Percentiles rank a stretch among this genome's conserved stretches.
Evolutionary conservation across 2,888 invertebrate genomes (phyloP).

Genomic region (Polyploca ridens): DNA sequence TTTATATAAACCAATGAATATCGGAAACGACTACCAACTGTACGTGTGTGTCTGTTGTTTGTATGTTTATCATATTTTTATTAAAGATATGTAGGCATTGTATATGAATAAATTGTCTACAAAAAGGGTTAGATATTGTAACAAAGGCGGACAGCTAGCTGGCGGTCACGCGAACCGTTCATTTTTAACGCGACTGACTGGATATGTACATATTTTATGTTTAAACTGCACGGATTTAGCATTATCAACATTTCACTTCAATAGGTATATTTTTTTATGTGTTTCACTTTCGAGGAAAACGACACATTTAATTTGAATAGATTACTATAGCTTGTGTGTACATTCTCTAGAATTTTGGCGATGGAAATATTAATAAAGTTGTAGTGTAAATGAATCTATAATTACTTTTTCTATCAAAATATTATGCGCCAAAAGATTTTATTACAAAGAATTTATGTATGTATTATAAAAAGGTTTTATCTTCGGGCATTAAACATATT

Average conservation of each 20-base stretch:
- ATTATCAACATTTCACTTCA: not conserved
- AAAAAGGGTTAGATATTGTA: constrained; percentile 11
- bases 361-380: too few relatives aligned
- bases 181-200: constrained; percentile 22
- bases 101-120: not conserved
- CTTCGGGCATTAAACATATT: too few relatives aligned
- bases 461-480: too few relatives aligned
- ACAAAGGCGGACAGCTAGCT: constrained; percentile 13
- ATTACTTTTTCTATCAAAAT: too few relatives aligned
- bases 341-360: too few relatives aligned
- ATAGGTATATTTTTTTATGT: too few relatives aligned
- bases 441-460: too few relatives aligned
- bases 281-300: too few relatives aligned
- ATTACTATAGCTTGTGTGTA: not conserved
- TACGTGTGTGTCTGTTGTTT: too few relatives aligned
- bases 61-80: not conserved
- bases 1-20: too few relatives aligned
- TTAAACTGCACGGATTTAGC: not conserved
- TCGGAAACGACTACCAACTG: too few relatives aligned
- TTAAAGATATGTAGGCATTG: not conserved
- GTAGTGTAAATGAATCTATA: too few relatives aligned
- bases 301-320: not conserved
- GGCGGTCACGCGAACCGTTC: constrained; percentile 24
- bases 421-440: not conserved
- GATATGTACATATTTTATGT: constrained; percentile 11